phyloP scores from a whole-genome alignment of 2,888 invertebrate genomes.

The Melitaea athalia region DNA sequence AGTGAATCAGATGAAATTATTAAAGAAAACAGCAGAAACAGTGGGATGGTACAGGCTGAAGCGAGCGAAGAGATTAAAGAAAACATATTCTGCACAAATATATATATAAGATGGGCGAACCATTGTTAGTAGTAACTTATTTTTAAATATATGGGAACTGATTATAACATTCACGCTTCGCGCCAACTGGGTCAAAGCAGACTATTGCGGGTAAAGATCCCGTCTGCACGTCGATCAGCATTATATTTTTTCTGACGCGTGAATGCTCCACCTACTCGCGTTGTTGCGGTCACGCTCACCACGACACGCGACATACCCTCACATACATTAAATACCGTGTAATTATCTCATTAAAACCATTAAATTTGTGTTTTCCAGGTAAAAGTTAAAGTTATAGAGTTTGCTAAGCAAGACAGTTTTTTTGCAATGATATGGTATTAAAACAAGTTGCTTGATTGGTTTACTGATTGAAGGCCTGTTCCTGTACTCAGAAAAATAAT shows the following conservation, averaged over 20 bases:
- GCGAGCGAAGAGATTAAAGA: too few species aligned
- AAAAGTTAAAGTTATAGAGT: background rate
- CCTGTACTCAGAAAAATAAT: too few species aligned
- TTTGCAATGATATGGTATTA: background rate
- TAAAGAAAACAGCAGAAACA: background rate
- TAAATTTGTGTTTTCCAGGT: slow-evolving; percentile 28
- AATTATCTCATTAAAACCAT: slow-evolving; percentile 33
- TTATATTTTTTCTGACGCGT: slow-evolving; percentile 19
- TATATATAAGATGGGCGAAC: background rate
- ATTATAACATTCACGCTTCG: slow-evolving; percentile 18
- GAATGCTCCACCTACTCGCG: slow-evolving; percentile 31
- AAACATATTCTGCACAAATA: background rate
- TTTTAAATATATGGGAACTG: slow-evolving; percentile 15
- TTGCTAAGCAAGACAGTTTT: background rate
- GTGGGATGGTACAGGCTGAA: too few species aligned
- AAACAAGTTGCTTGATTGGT: background rate
- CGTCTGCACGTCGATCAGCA: slow-evolving; percentile 17
- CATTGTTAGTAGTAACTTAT: background rate
- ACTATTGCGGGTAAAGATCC: slow-evolving; percentile 29
- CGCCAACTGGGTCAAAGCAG: slow-evolving; percentile 34
- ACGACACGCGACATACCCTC: slow-evolving; percentile 43
- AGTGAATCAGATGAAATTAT: background rate
- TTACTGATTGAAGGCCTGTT: too few species aligned
- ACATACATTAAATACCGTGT: slow-evolving; percentile 29
- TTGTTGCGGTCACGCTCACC: slow-evolving; percentile 46